A percentile compares a stretch with the other conserved stretches of the same genome.
These are phyloP conservation scores for Saxidomus purpurata DNA, from an alignment of 1,140 invertebrate species.

Conservation along the genomic window DNA sequence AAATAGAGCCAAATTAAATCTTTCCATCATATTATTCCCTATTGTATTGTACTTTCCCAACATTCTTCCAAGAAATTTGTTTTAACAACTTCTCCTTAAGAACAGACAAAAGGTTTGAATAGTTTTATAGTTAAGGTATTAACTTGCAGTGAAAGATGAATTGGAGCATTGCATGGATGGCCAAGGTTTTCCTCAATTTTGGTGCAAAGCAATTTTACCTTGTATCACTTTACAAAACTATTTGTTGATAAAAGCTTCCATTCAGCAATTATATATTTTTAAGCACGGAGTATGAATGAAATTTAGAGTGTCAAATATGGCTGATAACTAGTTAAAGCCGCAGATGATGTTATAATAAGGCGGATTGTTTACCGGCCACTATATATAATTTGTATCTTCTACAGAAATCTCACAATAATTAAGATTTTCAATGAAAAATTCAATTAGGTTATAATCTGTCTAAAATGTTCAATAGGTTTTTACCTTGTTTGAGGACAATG, in stretches of 20 bases:
- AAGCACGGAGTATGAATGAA: neutral
- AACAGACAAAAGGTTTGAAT: too few relatives aligned
- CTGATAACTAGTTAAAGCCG: neutral
- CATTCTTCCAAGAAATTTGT: too few relatives aligned
- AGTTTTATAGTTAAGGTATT: too few relatives aligned
- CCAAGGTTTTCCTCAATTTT: neutral
- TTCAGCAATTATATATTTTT: neutral
- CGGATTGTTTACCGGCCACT: neutral
- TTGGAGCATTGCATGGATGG: neutral
- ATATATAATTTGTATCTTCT: neutral
- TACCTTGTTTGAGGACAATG: neutral
- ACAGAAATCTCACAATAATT: neutral
- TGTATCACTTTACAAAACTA: constrained; percentile 9
- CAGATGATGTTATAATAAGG: neutral
- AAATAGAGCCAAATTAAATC: too few relatives aligned
- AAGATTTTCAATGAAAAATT: constrained; percentile 31
- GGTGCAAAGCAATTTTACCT: neutral
- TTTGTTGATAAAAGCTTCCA: neutral
- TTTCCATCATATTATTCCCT: too few relatives aligned
- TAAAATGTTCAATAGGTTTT: constrained; percentile 4
- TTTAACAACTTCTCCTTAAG: too few relatives aligned
- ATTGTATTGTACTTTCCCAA: too few relatives aligned
- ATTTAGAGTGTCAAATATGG: neutral
- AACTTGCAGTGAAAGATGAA: neutral
- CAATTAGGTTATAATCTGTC: constrained; percentile 13